Conservation (phyloP, 2,113 vertebrate species). For the Oophaga pumilio region DNA sequence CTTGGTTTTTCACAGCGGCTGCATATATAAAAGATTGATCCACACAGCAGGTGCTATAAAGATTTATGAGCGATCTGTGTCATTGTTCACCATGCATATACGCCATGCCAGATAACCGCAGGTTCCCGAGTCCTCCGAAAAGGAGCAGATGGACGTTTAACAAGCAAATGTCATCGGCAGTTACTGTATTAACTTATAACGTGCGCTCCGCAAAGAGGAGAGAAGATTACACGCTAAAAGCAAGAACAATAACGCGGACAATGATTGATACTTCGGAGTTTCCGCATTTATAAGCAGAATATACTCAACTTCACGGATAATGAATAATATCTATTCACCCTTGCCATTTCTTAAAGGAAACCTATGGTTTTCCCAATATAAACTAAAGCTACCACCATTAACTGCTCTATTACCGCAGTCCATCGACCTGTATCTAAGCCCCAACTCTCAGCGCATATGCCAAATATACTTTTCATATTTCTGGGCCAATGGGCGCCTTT, state of each 20-base stretch:
- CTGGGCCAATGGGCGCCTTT: too few species aligned
- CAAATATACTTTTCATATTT: too few species aligned
- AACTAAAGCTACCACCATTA: too few species aligned
- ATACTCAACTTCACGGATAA: not conserved
- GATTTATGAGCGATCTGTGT: constrained; percentile 41
- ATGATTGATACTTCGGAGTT: not conserved
- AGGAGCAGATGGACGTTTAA: constrained; percentile 32
- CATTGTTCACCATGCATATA: constrained; percentile 27
- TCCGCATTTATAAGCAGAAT: not conserved
- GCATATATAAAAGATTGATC: constrained; percentile 43
- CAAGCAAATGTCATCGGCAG: constrained; percentile 33
- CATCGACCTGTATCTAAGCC: too few species aligned
- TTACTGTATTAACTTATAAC: not conserved
- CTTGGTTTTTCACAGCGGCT: constrained; percentile 18
- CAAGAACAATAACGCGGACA: not conserved
- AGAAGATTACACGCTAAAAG: constrained; percentile 2
- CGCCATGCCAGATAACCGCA: constrained; percentile 44
- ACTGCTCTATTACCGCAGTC: too few species aligned
- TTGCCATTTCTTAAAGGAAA: not conserved
- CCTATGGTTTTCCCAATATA: too few species aligned
- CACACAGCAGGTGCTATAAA: constrained; percentile 42
- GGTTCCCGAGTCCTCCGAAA: not conserved
- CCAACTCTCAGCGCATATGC: too few species aligned
- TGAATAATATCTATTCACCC: not conserved
- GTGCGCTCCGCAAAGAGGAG: not conserved